A percentile compares a stretch with the other conserved stretches of the same genome.
phyloP scores from a whole-genome alignment of 2,797 vertebrate genomes.

The Melanotaenia nigrans region DNA sequence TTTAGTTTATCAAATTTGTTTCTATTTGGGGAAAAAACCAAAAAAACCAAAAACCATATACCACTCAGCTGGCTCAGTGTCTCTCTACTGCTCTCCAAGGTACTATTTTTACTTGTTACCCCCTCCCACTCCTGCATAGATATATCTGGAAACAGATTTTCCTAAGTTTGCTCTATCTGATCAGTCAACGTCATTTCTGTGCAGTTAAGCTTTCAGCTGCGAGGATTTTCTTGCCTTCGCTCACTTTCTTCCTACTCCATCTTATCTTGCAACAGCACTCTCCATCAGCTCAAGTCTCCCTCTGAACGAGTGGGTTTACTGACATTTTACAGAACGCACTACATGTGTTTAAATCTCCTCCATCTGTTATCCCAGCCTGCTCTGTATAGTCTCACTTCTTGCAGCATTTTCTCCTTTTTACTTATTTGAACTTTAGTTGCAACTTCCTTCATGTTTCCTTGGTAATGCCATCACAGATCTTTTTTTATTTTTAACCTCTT shows the following conservation, averaged over 20 bases:
- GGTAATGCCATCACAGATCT: constrained; percentile 5
- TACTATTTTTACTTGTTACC: constrained; percentile 51
- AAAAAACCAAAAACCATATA: not conserved
- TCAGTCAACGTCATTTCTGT: constrained; percentile 3
- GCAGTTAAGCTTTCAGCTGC: constrained; percentile 12
- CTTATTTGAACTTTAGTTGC: not conserved
- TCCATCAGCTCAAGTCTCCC: constrained; percentile 17
- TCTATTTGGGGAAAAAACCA: not conserved
- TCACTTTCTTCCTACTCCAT: constrained; percentile 15
- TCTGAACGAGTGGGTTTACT: constrained; percentile 24
- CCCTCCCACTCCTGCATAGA: constrained; percentile 70
- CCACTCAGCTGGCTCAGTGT: constrained; percentile 41
- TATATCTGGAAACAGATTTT: constrained; percentile 62
- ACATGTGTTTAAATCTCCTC: constrained; percentile 16
- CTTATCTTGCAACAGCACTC: constrained; percentile 12
- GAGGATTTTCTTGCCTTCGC: constrained; percentile 21
- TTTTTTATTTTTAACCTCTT: constrained; percentile 6
- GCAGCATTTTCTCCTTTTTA: not conserved
- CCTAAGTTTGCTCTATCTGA: constrained; percentile 36
- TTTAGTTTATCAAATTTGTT: not conserved
- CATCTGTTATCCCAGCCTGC: not conserved
- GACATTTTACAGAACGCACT: constrained; percentile 10
- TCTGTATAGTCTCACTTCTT: constrained; percentile 4
- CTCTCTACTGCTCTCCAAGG: constrained; percentile 43
- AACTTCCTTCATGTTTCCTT: not conserved